A percentile compares a stretch with the other conserved stretches of the same genome.
phyloP scores from a whole-genome alignment of 2,113 vertebrate genomes.

The Brachyistius frenatus region DNA sequence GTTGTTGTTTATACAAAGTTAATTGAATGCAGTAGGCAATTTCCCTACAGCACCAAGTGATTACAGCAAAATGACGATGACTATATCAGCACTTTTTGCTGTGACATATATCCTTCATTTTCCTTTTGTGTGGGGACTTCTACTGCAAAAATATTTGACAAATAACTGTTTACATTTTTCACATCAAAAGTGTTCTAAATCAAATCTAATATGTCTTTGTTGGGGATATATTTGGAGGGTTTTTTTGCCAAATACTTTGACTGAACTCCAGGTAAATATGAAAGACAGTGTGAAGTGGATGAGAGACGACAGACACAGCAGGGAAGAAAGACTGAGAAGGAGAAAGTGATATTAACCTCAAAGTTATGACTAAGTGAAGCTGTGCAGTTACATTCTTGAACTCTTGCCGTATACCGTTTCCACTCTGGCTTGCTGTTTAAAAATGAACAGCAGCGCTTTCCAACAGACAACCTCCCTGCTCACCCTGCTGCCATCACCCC shows the following conservation, averaged over 20 bases:
- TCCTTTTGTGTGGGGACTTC: not conserved
- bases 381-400: conserved; percentile 55
- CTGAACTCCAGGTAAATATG: not conserved
- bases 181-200: not conserved
- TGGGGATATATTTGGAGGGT: conserved; percentile 14
- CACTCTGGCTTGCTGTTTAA: conserved; percentile 64
- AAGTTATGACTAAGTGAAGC: conserved; percentile 56
- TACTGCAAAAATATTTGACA: conserved; percentile 11
- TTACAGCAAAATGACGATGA: conserved; percentile 8
- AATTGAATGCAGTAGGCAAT: not conserved
- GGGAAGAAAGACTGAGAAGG: conserved; percentile 16
- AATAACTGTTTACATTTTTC: not conserved
- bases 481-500: conserved; percentile 37
- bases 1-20: conserved; percentile 5
- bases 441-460: conserved; percentile 65
- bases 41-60: conserved; percentile 7
- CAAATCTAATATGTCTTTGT: conserved; percentile 24
- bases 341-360: conserved; percentile 55
- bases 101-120: not conserved
- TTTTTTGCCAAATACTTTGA: not conserved
- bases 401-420: conserved; percentile 56
- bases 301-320: conserved; percentile 11
- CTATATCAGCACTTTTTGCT: too few species aligned
- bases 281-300: not conserved
- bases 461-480: conserved; percentile 52